Percentiles rank a stretch among this genome's conserved stretches.
Evolutionary conservation across 2,797 vertebrate species (phyloP).

Genomic region (Steatocranus sp.): DNA sequence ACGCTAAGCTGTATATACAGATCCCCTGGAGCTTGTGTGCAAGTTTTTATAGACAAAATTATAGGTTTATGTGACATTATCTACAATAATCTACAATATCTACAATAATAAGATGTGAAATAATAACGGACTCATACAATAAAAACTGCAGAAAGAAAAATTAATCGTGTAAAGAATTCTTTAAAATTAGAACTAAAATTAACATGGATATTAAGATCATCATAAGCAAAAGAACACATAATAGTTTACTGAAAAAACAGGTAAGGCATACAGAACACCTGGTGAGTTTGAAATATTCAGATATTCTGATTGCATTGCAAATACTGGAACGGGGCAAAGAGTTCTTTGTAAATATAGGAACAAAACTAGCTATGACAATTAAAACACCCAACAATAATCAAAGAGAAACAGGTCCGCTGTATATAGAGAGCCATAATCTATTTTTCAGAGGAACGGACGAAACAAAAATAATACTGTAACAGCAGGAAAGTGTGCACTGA

Average conservation of each 20-base stretch:
- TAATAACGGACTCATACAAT: not conserved
- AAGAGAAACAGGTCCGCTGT: not conserved
- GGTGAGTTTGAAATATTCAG: not conserved
- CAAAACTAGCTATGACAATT: not conserved
- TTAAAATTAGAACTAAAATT: not conserved
- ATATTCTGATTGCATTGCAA: not conserved
- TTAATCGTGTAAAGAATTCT: accelerated
- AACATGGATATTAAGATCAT: not conserved
- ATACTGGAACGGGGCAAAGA: not conserved
- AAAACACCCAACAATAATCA: not conserved
- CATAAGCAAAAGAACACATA: not conserved
- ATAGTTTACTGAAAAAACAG: not conserved
- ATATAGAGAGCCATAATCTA: not conserved
- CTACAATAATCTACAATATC: too few relatives aligned
- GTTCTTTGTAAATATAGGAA: not conserved
- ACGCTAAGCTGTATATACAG: not conserved
- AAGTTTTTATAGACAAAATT: not conserved
- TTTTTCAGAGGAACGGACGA: not conserved
- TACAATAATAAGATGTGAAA: too few relatives aligned
- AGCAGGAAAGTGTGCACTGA: not conserved
- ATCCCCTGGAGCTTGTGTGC: not conserved
- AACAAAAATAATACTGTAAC: not conserved
- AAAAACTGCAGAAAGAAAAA: not conserved
- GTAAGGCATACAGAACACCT: not conserved
- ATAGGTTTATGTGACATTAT: not conserved